phyloP scores from a whole-genome alignment of 1,140 invertebrate species.

The Trachymyrmex cornetzi region DNA sequence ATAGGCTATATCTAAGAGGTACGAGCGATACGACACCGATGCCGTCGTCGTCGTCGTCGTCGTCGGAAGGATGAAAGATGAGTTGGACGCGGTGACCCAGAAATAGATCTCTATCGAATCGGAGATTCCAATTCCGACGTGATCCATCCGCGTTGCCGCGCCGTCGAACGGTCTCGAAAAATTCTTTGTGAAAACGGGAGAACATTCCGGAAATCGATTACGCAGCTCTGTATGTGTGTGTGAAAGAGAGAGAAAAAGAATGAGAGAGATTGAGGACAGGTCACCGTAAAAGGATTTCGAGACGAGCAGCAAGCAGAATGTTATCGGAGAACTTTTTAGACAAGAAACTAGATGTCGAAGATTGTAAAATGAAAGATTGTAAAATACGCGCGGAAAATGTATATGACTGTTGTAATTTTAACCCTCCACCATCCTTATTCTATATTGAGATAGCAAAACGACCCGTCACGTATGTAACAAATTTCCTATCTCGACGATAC shows the following conservation, averaged over 20 bases:
- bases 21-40: constrained; percentile 2
- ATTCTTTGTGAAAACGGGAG: constrained; percentile 31
- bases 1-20: constrained; percentile 61
- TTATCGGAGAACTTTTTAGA: constrained; percentile 57
- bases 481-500: neutral
- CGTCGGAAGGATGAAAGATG: constrained; percentile 3
- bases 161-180: constrained; percentile 36
- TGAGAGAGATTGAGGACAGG: neutral
- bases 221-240: neutral
- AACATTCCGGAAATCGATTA: constrained; percentile 46
- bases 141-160: constrained; percentile 52
- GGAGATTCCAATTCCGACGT: constrained; percentile 42
- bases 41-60: neutral
- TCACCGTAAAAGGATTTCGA: constrained; percentile 60
- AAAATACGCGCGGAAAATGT: constrained; percentile 3
- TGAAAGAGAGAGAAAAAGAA: neutral
- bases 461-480: neutral
- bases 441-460: neutral
- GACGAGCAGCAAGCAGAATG: constrained; percentile 13
- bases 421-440: constrained; percentile 59
- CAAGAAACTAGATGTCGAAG: neutral
- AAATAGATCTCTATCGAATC: constrained; percentile 46
- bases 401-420: constrained; percentile 65
- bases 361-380: neutral
- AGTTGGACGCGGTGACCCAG: constrained; percentile 19